phyloP scores from a whole-genome alignment of 1,140 invertebrate species.

The Hycleus cichorii region DNA sequence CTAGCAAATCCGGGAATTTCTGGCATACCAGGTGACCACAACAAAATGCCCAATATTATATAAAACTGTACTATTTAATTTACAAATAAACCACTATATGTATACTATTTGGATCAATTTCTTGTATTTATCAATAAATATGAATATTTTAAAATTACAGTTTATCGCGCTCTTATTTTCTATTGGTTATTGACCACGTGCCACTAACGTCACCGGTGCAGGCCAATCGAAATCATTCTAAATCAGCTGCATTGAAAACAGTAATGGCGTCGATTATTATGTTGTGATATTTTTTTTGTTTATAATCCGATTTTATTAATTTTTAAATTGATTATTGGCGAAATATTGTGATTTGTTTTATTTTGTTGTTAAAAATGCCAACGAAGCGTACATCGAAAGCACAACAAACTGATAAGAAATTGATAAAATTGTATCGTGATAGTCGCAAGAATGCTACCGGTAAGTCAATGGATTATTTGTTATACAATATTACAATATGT shows the following conservation, averaged over 20 bases:
- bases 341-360: too few relatives aligned
- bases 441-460: too few relatives aligned
- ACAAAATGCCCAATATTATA: slow-evolving; percentile 20
- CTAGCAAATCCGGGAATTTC: slow-evolving; percentile 15
- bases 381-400: not conserved
- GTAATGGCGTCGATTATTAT: slow-evolving; percentile 6
- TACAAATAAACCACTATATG: not conserved
- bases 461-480: too few relatives aligned
- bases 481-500: too few relatives aligned
- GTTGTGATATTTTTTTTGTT: too few relatives aligned
- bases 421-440: too few relatives aligned
- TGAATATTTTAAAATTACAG: not conserved
- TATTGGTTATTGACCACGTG: slow-evolving; percentile 9
- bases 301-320: slow-evolving; percentile 3
- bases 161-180: not conserved
- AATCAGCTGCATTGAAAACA: slow-evolving; percentile 16
- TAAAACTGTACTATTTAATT: not conserved
- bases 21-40: slow-evolving; percentile 25
- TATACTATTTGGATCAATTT: not conserved
- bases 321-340: not conserved
- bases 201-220: not conserved
- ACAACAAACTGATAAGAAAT: slow-evolving; percentile 4
- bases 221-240: slow-evolving; percentile 2
- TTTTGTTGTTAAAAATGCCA: not conserved
- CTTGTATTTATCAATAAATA: not conserved